phyloP scores from a whole-genome alignment of 2,797 vertebrate species.

The Trachops cirrhosus region DNA sequence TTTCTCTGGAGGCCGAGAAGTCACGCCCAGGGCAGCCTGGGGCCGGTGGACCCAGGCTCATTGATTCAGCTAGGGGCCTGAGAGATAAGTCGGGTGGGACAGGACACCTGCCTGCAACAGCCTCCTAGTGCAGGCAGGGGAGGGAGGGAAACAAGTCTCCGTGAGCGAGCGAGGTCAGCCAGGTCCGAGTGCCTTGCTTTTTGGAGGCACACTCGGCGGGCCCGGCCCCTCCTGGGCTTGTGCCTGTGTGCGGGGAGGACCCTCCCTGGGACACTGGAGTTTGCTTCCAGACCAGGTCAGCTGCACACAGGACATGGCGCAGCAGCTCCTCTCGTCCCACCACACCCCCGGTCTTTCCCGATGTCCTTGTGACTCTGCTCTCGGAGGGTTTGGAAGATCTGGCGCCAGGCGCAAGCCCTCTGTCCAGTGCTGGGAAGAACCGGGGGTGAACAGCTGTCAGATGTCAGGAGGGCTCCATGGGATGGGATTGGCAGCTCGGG shows the following conservation, averaged over 20 bases:
- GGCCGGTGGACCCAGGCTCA: accelerated
- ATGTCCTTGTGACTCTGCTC: neutral
- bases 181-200: neutral
- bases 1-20: too few species aligned
- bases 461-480: conserved; percentile 35
- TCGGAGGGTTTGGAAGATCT: neutral
- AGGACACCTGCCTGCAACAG: neutral
- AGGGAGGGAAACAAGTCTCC: neutral
- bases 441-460: conserved; percentile 55
- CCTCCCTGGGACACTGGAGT: neutral
- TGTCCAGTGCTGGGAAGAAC: neutral
- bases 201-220: neutral
- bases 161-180: neutral
- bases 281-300: neutral
- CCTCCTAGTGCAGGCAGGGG: too few species aligned
- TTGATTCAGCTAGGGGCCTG: neutral
- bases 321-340: neutral
- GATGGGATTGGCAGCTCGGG: conserved; percentile 55
- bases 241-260: accelerated
- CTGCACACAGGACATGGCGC: neutral
- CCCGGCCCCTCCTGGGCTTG: neutral
- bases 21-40: neutral
- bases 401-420: neutral
- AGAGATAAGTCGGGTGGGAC: neutral
- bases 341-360: neutral